A percentile compares a stretch with the other conserved stretches of the same genome.
Conservation (phyloP, 2,797 vertebrate species). For the Coreius guichenoti region DNA sequence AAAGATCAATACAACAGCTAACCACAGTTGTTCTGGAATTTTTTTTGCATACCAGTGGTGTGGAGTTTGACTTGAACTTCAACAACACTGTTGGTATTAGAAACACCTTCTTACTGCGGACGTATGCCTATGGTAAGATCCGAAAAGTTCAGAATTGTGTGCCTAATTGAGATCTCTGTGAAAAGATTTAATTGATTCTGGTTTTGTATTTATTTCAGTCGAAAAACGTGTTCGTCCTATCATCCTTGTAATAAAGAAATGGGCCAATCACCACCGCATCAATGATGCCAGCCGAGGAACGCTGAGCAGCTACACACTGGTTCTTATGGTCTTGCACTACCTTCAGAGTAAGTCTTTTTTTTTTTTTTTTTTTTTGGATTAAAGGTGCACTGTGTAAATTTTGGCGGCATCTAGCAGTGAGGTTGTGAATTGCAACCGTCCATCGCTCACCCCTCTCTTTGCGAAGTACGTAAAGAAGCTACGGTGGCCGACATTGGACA, state of each 20-base stretch:
- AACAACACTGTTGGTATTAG: slow-evolving; percentile 97
- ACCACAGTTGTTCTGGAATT: neutral
- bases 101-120: slow-evolving; percentile 96
- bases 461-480: no score
- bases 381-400: no score
- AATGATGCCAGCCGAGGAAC: slow-evolving; percentile 98
- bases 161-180: neutral
- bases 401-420: no score
- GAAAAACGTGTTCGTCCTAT: slow-evolving; percentile 92
- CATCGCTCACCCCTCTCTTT: no score
- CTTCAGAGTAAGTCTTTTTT: slow-evolving; percentile 92
- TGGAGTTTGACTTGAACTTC: slow-evolving; percentile 98
- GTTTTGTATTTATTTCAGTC: slow-evolving; percentile 76
- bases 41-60: slow-evolving; percentile 74
- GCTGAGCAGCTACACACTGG: slow-evolving; percentile 94
- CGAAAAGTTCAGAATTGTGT: neutral
- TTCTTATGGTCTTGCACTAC: slow-evolving; percentile 96
- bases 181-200: neutral
- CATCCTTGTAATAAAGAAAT: slow-evolving; percentile 93
- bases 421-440: no score
- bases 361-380: no score
- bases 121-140: slow-evolving; percentile 90
- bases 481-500: no score
- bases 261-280: slow-evolving; percentile 89
- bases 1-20: neutral